A percentile compares a stretch with the other conserved stretches of the same genome.
These are phyloP conservation scores for Rotaria socialis DNA, from an alignment of 2,888 invertebrate species.

Conservation along the genomic window DNA sequence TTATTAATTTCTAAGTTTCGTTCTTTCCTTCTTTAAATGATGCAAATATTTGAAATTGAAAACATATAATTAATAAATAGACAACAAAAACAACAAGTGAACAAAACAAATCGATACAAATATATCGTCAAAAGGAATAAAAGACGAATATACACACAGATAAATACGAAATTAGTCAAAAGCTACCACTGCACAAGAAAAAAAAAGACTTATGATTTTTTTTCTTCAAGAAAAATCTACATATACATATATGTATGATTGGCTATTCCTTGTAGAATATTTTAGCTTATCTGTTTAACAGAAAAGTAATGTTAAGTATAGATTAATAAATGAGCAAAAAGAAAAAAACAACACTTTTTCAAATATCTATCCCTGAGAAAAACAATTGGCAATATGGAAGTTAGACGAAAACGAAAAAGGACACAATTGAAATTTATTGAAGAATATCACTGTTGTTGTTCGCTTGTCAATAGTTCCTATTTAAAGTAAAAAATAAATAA, in stretches of 20 bases:
- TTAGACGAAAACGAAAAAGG: background rate
- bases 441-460: slow-evolving; percentile 10
- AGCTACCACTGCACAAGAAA: slow-evolving; percentile 9
- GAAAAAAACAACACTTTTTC: background rate
- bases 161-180: background rate
- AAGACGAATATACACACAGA: background rate
- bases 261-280: background rate
- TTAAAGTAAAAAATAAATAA: background rate
- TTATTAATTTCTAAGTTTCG: background rate
- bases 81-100: slow-evolving; percentile 16
- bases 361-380: background rate
- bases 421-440: background rate
- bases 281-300: background rate
- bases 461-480: background rate
- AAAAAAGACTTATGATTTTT: background rate
- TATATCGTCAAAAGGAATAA: background rate
- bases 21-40: background rate
- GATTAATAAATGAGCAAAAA: background rate
- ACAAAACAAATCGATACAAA: background rate
- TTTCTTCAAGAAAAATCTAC: background rate
- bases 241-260: background rate
- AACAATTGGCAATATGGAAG: background rate
- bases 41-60: background rate
- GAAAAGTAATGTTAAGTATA: background rate
- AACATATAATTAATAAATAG: slow-evolving; percentile 28